Evolutionary conservation across 2,113 vertebrate genomes (phyloP), one percentile per base, ranked within the genome.

Genomic region (Megalops atlanticus): DNA sequence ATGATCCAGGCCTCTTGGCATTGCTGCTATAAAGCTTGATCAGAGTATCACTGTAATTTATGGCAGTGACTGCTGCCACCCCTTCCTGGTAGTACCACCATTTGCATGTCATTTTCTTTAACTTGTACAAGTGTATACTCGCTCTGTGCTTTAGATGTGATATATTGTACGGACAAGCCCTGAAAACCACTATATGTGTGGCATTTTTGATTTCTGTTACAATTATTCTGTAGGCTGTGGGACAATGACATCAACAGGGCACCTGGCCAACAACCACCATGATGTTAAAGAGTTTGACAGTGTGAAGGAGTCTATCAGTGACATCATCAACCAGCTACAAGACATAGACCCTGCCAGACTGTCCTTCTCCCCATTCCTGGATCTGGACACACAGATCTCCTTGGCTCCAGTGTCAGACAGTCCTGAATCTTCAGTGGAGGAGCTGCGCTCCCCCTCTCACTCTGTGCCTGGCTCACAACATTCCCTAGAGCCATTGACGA

Each of bases 301-400:
- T 79, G 91, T 94, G 87, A 93, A 92, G 86, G 92, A 93, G 86
- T 93, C 93, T 68, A 92, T 94, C 78, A 92, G 92, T 0, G 93
- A 94, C 85, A 93, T 95, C 79, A 92, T 94, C 80, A 92, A 93
- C 84, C 94, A 94, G 89, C 92, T 95, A 45, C 93, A 92, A 84
- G 94, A 94, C 85, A 93, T 95, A 1, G 93, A 95, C 82, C 93
- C 93, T 0, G 89, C 92, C 72, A 83, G 93, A 38, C 92, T 95
- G 31, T 95, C 94, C 83, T 94, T 95, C 87, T 94, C 94, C 18
- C 93, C 94, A 0, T 95, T 94, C 86, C 86, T 95, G 73, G 94
- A 94, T 86, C 88, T 94, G 85, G 94, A 95, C 89, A 95, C 94
- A 33, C 94, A 94, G 89, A 94, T 95, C 84, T 92, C 92, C 43